phyloP scores from a whole-genome alignment of 1,140 invertebrate genomes.

The Aphelinus atriplicis region DNA sequence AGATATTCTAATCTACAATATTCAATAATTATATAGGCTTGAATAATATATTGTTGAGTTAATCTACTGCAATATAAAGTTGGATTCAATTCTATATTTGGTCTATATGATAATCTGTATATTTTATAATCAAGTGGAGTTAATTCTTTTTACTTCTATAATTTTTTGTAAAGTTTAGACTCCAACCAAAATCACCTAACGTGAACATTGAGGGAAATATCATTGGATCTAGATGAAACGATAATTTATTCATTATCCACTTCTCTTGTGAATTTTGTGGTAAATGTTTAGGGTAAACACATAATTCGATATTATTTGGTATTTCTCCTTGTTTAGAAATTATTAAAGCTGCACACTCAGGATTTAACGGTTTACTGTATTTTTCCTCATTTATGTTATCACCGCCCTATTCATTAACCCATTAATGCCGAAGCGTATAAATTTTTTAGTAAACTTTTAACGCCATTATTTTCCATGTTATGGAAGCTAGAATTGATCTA shows the following conservation, averaged over 20 bases:
- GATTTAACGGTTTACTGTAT: too few species aligned
- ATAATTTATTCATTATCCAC: constrained; percentile 19
- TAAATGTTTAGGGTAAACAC: too few species aligned
- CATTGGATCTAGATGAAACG: not conserved
- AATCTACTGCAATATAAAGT: constrained; percentile 17
- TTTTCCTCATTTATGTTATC: too few species aligned
- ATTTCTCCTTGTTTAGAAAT: too few species aligned
- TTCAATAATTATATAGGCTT: too few species aligned
- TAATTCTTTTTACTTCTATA: constrained; percentile 19
- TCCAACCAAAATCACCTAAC: not conserved
- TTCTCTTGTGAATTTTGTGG: not conserved
- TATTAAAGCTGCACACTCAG: too few species aligned
- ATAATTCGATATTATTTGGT: too few species aligned
- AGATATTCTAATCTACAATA: constrained; percentile 9
- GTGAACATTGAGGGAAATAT: not conserved
- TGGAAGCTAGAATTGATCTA: too few species aligned
- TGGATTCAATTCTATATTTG: not conserved
- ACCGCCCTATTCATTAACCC: too few species aligned
- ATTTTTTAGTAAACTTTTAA: too few species aligned
- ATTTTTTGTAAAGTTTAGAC: constrained; percentile 24
- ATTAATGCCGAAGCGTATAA: too few species aligned
- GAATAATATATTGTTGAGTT: constrained; percentile 24
- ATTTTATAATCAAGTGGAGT: constrained; percentile 28
- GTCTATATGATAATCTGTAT: constrained; percentile 15
- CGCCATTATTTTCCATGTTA: too few species aligned